Base-by-base conservation (phyloP, 2,113 vertebrate genomes). In the Craseonycteris thonglongyai region DNA sequence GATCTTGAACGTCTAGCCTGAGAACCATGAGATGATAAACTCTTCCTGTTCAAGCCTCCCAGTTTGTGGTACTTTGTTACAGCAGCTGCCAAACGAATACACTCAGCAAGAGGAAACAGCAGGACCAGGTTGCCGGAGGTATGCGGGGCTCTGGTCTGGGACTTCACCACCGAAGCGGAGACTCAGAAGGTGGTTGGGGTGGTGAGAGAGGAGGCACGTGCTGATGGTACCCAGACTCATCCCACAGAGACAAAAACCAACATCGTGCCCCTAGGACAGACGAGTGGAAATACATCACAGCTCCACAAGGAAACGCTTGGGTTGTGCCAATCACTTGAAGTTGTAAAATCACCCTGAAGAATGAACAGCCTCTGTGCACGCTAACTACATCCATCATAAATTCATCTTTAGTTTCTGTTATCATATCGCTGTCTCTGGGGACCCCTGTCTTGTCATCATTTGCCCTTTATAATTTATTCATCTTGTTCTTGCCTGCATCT, bases 401-500 rank as follows among this genome's bases (percentile, higher is more conserved):
- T 98, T 98, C 76, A 1, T 97, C 97, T 98, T 97, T 98, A 97
- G 97, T 98, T 98, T 98, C 98, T 98, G 98, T 98, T 98, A 98
- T 98, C 98, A 97, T 98, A 98, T 98, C 98, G 92, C 95, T 96
- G 94, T 98, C 98, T 98, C 98, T 88, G 88, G 98, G 98, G 98
- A 98, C 96, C 97, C 97, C 90, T 97, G 97, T 97, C 97, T 98
- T 98, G 98, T 98, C 98, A 98, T 98, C 98, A 97, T 98, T 98
- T 98, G 98, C 98, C 98, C 98, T 98, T 98, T 98, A 98, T 98
- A 98, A 99, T 98, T 99, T 98, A 99, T 99, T 98, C 98, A 98
- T 97, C 97, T 98, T 97, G 97, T 98, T 98, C 97, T 98, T 98
- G 97, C 98, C 96, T 97, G 97, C 98, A 98, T 98, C 96, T 97